Conservation (phyloP, 2,113 vertebrate genomes). For the Alethe castanea region DNA sequence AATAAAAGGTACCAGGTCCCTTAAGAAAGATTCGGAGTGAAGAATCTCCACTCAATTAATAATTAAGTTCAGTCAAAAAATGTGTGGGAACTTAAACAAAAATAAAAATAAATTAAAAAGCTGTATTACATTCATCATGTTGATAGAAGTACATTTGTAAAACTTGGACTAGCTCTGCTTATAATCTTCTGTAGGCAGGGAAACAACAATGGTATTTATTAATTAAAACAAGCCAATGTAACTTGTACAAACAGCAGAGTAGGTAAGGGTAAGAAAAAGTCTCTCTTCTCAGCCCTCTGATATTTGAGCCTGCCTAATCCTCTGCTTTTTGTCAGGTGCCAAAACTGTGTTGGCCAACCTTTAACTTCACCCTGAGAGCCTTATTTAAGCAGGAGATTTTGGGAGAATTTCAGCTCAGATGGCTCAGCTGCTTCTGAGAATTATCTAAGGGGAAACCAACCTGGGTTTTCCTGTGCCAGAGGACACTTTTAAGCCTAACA, state of each 20-base stretch:
- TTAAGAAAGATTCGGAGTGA: background rate
- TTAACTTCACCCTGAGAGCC: background rate
- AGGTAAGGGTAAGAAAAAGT: background rate
- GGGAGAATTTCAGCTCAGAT: slow-evolving; percentile 9
- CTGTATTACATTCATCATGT: background rate
- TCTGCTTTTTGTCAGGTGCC: slow-evolving; percentile 19
- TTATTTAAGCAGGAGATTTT: background rate
- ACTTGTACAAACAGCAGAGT: slow-evolving; percentile 28
- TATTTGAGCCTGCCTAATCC: background rate
- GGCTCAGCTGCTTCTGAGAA: background rate
- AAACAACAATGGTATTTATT: slow-evolving; percentile 59
- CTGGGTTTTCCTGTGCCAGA: background rate
- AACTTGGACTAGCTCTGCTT: background rate
- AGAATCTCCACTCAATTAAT: background rate
- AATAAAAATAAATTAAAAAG: background rate
- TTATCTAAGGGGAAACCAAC: background rate
- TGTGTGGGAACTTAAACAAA: background rate
- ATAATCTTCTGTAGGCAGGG: slow-evolving; percentile 41
- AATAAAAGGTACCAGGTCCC: background rate
- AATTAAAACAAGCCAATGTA: slow-evolving; percentile 49
- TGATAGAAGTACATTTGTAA: slow-evolving; percentile 9
- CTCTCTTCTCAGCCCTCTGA: background rate
- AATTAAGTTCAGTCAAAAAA: background rate
- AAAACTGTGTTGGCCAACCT: slow-evolving; percentile 5
- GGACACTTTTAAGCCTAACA: background rate